Percentiles rank a stretch among this genome's conserved stretches.
Evolutionary conservation across 2,888 invertebrate species (phyloP).

Genomic region (Heliconius charithonia): DNA sequence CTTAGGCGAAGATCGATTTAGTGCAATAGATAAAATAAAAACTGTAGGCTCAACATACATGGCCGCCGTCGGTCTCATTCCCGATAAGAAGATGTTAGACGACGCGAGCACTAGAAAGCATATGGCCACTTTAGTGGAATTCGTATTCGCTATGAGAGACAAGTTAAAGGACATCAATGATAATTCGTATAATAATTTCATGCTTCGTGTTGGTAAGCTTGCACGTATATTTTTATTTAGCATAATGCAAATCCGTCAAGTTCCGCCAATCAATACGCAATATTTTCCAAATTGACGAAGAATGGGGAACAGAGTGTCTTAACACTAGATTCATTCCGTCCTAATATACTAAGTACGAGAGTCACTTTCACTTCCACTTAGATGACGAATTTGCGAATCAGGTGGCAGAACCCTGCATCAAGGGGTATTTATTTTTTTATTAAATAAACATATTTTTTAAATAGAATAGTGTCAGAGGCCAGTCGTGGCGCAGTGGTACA

Average conservation of each 20-base stretch:
- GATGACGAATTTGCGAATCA: too few species aligned
- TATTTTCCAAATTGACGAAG: too few species aligned
- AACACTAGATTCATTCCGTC: too few species aligned
- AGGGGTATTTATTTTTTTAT: too few species aligned
- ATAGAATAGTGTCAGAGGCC: not conserved
- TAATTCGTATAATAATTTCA: slow-evolving; percentile 96
- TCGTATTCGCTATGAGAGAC: slow-evolving; percentile 94
- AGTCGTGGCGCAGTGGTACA: too few species aligned
- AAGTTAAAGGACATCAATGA: slow-evolving; percentile 94
- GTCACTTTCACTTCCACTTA: too few species aligned
- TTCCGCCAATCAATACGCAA: too few species aligned
- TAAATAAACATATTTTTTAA: not conserved
- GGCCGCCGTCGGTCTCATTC: slow-evolving; percentile 95
- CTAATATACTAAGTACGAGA: too few species aligned
- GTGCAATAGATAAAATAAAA: slow-evolving; percentile 96
- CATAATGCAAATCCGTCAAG: not conserved
- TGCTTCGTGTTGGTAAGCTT: slow-evolving; percentile 92
- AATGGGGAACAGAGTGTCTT: too few species aligned
- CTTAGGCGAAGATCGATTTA: slow-evolving; percentile 92
- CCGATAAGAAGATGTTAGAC: slow-evolving; percentile 88
- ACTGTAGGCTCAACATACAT: slow-evolving; percentile 97
- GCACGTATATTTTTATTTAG: not conserved
- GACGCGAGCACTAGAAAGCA: slow-evolving; percentile 80
- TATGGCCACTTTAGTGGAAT: slow-evolving; percentile 93
- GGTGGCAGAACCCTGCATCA: too few species aligned